Conservation (phyloP, 2,797 vertebrate genomes). For the Danio aesculapii region DNA sequence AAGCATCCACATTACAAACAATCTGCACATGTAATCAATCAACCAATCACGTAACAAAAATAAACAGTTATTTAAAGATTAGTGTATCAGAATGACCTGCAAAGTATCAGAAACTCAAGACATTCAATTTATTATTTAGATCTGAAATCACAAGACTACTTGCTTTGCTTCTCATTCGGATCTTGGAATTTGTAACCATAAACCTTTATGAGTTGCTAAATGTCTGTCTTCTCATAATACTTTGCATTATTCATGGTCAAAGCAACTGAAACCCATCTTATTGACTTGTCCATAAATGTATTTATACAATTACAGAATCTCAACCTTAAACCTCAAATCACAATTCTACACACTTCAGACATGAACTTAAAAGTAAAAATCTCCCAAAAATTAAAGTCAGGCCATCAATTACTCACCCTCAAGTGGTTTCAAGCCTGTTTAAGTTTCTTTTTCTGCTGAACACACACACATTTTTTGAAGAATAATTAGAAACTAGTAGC, state of each 20-base stretch:
- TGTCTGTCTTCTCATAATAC: background rate
- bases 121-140: background rate
- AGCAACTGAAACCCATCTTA: background rate
- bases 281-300: slow-evolving; percentile 13
- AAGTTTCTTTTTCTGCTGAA: too few relatives aligned
- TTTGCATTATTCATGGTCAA: background rate
- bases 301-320: slow-evolving; percentile 1
- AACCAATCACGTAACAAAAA: background rate
- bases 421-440: too few relatives aligned
- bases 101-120: background rate
- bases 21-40: background rate
- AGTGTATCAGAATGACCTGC: background rate
- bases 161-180: background rate
- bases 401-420: too few relatives aligned
- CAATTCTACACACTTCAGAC: slow-evolving; percentile 7
- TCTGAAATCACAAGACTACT: background rate
- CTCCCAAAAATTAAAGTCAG: too few relatives aligned
- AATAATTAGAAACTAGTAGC: too few relatives aligned
- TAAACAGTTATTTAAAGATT: background rate
- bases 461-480: too few relatives aligned
- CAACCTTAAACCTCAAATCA: slow-evolving; percentile 1
- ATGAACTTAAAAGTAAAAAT: background rate
- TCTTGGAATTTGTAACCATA: background rate
- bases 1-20: slow-evolving; percentile 21
- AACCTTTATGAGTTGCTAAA: background rate